Base-by-base conservation (phyloP, 2,888 invertebrate species). In the Athrips mouffetella region DNA sequence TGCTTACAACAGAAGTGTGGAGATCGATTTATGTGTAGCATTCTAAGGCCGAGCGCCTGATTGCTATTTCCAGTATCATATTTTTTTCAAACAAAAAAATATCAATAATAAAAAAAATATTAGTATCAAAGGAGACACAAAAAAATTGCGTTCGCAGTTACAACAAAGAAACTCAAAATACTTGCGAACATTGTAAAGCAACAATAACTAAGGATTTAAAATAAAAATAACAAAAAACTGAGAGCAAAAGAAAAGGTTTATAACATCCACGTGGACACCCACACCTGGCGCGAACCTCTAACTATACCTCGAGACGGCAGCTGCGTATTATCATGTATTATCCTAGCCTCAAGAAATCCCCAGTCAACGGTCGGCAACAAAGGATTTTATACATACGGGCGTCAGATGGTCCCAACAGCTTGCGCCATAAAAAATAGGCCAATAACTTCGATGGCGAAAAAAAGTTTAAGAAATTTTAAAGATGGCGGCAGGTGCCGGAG, bases 381-480 rank as follows among this genome's bases (percentile, higher is more conserved):
- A 76, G 72, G 59, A 66, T 67, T 70, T 69, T 65, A 66, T 56
- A 63, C 62, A 71, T 70, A 64, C 72, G 72, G 70, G 70, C 73
- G 80, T 82, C 87, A 86, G 85, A 84, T 86, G 86, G 71, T 71
- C 62, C 23, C 55, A 61, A 67, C 87, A 86, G 84, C 87, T 87
- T 87, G 87, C 82, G 76, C 77, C 78, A 76, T 85, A 86, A 87
- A 87, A 87, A 88, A 88, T 87, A 87, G 87, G 86, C 87, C 85
- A 88, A 85, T 85, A 86, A 84, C 85, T 76, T 72, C 76, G 74
- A 79, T 78, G 79, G 83, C 82, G 73, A 84, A 84, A 85, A 78
- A 83, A 85, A 82, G 76, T 70, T 68, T 73, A 76, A 85, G 82
- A 83, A 86, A 85, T 77, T 76, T 74, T 81, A 29, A 86, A 84